These are phyloP conservation scores for Quadroppia sp. DNA, from an alignment of 2,888 invertebrate species.

Conservation along the genomic window DNA sequence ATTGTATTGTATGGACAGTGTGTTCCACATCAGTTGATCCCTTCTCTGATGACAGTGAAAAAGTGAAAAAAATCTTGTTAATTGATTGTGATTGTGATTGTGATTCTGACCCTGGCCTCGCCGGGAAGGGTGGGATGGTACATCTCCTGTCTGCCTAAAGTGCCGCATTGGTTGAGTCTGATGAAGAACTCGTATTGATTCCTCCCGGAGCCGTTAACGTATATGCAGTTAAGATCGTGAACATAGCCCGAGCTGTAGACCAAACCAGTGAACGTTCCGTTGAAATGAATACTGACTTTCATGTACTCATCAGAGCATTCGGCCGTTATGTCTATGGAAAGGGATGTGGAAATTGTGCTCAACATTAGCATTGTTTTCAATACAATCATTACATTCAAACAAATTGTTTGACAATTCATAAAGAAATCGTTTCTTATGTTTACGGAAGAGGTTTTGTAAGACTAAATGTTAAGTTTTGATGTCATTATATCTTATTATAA, in stretches of 20 bases:
- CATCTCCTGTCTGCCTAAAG: conserved; percentile 64
- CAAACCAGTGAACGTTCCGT: conserved; percentile 80
- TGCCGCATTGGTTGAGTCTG: conserved; percentile 84
- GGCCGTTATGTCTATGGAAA: conserved; percentile 75
- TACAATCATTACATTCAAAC: background rate
- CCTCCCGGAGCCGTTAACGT: conserved; percentile 84
- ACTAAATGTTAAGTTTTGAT: conserved; percentile 3
- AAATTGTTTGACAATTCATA: background rate
- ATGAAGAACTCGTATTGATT: conserved; percentile 92
- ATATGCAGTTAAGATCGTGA: conserved; percentile 89
- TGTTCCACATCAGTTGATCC: conserved; percentile 84
- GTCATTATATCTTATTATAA: background rate
- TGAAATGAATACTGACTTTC: conserved; percentile 88
- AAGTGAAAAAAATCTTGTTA: background rate
- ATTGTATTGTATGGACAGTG: conserved; percentile 89
- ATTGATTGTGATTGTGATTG: background rate
- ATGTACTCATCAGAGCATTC: conserved; percentile 93
- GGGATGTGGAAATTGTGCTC: background rate
- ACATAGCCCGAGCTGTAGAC: conserved; percentile 90
- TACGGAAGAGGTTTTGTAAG: conserved; percentile 6
- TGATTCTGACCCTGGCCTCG: conserved; percentile 46
- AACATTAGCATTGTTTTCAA: background rate
- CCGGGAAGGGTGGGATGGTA: conserved; percentile 46
- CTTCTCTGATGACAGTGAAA: conserved; percentile 47
- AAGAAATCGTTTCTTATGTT: background rate